Percentiles rank a stretch among this genome's conserved stretches.
Evolutionary conservation across 2,797 vertebrate genomes (phyloP).

Genomic region (Sternarchorhynchus goeldii): DNA sequence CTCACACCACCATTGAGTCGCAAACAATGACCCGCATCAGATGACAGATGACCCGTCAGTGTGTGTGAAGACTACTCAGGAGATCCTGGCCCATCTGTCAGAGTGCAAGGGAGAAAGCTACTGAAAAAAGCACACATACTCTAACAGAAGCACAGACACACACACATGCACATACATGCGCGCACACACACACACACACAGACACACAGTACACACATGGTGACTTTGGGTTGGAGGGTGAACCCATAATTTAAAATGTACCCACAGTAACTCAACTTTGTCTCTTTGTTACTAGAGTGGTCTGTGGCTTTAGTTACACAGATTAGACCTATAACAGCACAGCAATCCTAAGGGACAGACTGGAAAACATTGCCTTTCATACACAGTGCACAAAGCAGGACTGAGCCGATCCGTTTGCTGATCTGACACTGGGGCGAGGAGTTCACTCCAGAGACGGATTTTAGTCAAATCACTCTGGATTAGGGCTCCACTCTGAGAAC

Average conservation of each 20-base stretch:
- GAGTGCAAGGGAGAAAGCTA: conserved; percentile 55
- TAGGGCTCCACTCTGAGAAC: conserved; percentile 62
- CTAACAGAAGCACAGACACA: conserved; percentile 18
- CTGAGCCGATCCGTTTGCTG: conserved; percentile 1
- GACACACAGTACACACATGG: not conserved
- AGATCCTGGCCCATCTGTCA: conserved; percentile 74
- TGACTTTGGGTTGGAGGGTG: not conserved
- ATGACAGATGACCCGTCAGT: conserved; percentile 75
- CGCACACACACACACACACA: too few species aligned
- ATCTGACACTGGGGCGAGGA: not conserved
- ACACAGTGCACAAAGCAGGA: conserved; percentile 33
- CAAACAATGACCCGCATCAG: conserved; percentile 77
- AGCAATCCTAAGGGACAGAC: not conserved
- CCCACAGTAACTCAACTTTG: not conserved
- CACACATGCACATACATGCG: not conserved
- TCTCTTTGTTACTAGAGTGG: conserved; percentile 11
- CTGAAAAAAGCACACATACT: conserved; percentile 15
- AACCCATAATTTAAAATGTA: conserved; percentile 2
- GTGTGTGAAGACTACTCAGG: conserved; percentile 66
- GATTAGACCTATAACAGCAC: conserved; percentile 26
- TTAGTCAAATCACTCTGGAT: conserved; percentile 64
- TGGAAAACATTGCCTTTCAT: conserved; percentile 22
- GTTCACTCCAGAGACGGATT: conserved; percentile 55
- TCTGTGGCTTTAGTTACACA: conserved; percentile 20
- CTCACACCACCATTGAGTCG: conserved; percentile 70